A percentile compares a stretch with the other conserved stretches of the same genome.
Evolutionary conservation across 2,113 vertebrate genomes (phyloP).

Genomic region (Electrona antarctica): DNA sequence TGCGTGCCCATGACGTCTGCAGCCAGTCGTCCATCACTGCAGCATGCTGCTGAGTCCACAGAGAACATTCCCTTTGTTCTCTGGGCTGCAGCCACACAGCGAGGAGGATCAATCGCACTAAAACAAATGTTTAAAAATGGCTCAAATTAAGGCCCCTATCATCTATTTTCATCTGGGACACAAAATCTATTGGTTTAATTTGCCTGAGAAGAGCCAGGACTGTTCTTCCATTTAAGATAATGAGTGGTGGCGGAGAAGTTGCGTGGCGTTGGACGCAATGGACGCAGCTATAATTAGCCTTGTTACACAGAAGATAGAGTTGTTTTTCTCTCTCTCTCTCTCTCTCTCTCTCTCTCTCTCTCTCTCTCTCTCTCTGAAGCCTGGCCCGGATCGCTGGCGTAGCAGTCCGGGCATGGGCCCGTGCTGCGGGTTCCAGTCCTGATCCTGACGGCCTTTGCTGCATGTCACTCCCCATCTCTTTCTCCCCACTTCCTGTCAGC

Average conservation of each 20-base stretch:
- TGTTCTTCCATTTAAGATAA: conserved; percentile 44
- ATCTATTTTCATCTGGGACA: conserved; percentile 47
- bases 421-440: too few relatives aligned
- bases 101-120: conserved; percentile 29
- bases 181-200: conserved; percentile 61
- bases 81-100: neutral
- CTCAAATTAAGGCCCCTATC: conserved; percentile 40
- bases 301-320: conserved; percentile 40
- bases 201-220: conserved; percentile 35
- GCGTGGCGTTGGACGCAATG: conserved; percentile 14
- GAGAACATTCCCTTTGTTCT: conserved; percentile 25
- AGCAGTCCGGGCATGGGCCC: too few relatives aligned
- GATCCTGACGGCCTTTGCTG: too few relatives aligned
- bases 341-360: too few relatives aligned
- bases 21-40: neutral
- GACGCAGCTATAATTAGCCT: conserved; percentile 59
- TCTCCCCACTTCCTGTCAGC: too few relatives aligned
- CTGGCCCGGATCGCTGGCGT: too few relatives aligned
- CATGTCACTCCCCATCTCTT: too few relatives aligned
- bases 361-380: too few relatives aligned
- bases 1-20: neutral
- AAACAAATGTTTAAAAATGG: conserved; percentile 59
- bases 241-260: conserved; percentile 39
- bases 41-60: conserved; percentile 19
- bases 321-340: too few relatives aligned